Evolutionary conservation across 2,113 vertebrate genomes (phyloP).

Genomic region (Anoplopoma fimbria): DNA sequence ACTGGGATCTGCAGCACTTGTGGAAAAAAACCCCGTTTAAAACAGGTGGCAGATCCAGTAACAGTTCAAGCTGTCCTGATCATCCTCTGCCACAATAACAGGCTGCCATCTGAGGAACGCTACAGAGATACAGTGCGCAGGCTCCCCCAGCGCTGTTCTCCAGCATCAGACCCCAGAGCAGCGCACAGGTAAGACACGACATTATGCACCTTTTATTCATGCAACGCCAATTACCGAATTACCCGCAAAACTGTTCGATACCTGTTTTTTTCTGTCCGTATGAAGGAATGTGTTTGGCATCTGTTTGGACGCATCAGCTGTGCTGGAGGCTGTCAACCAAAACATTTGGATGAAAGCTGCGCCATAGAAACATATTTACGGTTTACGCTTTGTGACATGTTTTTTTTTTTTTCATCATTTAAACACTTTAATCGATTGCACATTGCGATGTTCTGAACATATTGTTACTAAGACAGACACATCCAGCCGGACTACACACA

Average conservation of each 20-base stretch:
- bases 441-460: slow-evolving; percentile 34
- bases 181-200: slow-evolving; percentile 82
- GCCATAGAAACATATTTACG: slow-evolving; percentile 53
- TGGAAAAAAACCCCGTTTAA: slow-evolving; percentile 12
- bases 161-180: slow-evolving; percentile 72
- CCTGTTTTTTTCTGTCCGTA: slow-evolving; percentile 18
- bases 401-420: slow-evolving; percentile 16
- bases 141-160: slow-evolving; percentile 66
- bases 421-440: slow-evolving; percentile 22
- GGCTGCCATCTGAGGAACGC: slow-evolving; percentile 68
- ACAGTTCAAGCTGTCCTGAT: slow-evolving; percentile 64
- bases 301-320: slow-evolving; percentile 48
- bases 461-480: slow-evolving; percentile 34
- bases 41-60: slow-evolving; percentile 64
- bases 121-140: slow-evolving; percentile 75
- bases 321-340: slow-evolving; percentile 52
- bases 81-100: slow-evolving; percentile 67
- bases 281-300: slow-evolving; percentile 35
- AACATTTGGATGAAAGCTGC: slow-evolving; percentile 70
- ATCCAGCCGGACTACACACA: slow-evolving; percentile 59
- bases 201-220: slow-evolving; percentile 61
- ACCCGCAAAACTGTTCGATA: background rate
- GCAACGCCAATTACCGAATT: background rate
- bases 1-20: slow-evolving; percentile 38
- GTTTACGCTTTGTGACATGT: background rate